Evolutionary conservation across 1,140 invertebrate genomes (phyloP), one percentile per base, ranked within the genome.

Genomic region (Sarcophaga peregrina): DNA sequence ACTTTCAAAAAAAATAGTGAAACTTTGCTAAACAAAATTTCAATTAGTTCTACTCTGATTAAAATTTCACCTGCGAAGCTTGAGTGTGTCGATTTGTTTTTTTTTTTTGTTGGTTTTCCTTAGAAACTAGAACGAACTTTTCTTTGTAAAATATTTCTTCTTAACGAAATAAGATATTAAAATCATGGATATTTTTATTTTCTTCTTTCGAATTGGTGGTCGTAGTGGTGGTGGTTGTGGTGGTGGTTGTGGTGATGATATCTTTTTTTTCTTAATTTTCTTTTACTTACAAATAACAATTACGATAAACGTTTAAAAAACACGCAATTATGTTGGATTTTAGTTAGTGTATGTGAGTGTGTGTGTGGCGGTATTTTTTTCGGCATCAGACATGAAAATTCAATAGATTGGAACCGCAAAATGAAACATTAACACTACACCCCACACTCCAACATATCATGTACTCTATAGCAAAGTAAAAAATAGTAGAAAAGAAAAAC

Each of bases 321-420:
- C 75, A 78, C 75, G 75, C 75, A 78, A 50, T 8, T 17, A 75
- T 46, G 47, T n/a, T 78, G 20, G 25, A 78, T 50, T 48, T 50
- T 25, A 17, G 8, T 78, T 25, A 47, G 47, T 9, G 47, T 0
- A 48, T 74, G 20, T 47, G 25, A 17, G 74, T 76, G 11, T 78
- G 37, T 45, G 0, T 48, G n/a, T 52, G 20, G 48, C 75, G 50
- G n/a, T n/a, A n/a, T 37, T 37, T 37, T 37, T 37, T 37, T 78
- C 50, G 47, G 75, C 5, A 13, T 58, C 83, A 83, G 83, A 81
- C 83, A 83, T 83, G 52, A 83, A 83, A 81, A 46, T 81, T 68
- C 80, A 81, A 37, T 78, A 83, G 83, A 54, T 81, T 83, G 80
- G 80, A 83, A 83, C 83, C 25, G 20, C 48, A 54, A 8, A 25